Evolutionary conservation across 1,140 invertebrate genomes (phyloP).

Genomic region (Onthophagus taurus): DNA sequence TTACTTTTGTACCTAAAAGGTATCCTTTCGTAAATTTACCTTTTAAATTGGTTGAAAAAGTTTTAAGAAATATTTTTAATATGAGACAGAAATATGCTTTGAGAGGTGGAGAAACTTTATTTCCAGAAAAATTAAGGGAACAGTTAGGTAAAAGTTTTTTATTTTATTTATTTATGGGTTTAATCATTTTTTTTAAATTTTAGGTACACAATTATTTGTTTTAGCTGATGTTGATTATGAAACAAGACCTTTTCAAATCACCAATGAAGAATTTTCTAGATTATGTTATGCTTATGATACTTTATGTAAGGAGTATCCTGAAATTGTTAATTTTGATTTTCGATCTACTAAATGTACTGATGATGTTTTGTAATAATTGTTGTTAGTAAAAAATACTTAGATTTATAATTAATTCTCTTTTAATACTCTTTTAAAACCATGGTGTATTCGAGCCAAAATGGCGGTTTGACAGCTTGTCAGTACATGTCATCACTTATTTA

Average conservation of each 20-base stretch:
- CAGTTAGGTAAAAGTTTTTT: constrained; percentile 49
- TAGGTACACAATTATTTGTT: constrained; percentile 51
- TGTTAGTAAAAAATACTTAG: constrained; percentile 1
- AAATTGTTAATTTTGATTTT: constrained; percentile 58
- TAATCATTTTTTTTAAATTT: constrained; percentile 12
- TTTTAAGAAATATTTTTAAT: constrained; percentile 76
- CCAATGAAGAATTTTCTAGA: constrained; percentile 67
- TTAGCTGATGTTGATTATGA: constrained; percentile 63
- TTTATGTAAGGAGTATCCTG: constrained; percentile 60
- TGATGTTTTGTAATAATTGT: background rate
- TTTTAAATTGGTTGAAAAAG: constrained; percentile 85
- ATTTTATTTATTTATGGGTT: background rate
- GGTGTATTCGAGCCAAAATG: no score
- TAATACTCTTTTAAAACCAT: no score
- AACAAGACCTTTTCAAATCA: constrained; percentile 57
- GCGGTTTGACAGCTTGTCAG: no score
- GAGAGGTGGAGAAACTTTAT: constrained; percentile 61
- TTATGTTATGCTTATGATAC: constrained; percentile 68
- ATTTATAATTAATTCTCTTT: no score
- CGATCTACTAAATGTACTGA: constrained; percentile 43
- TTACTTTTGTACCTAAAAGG: constrained; percentile 72
- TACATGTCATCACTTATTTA: no score
- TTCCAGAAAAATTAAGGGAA: constrained; percentile 59
- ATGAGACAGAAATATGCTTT: constrained; percentile 77
- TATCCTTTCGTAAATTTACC: constrained; percentile 68